Evolutionary conservation across 2,888 invertebrate genomes (phyloP).

Genomic region (Macaria liturata): DNA sequence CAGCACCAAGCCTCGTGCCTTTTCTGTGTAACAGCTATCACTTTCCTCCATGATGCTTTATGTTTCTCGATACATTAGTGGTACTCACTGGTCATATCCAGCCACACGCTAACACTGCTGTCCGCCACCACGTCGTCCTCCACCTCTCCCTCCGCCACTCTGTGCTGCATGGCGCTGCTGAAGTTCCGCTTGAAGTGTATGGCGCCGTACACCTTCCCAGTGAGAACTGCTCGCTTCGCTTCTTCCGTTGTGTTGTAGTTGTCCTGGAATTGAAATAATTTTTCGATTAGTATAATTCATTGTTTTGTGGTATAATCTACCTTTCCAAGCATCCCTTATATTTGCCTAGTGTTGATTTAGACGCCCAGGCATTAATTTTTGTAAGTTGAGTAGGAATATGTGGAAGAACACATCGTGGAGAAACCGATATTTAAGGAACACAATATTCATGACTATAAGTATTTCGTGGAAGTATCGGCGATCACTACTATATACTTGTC

Average conservation of each 20-base stretch:
- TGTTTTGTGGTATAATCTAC: no score
- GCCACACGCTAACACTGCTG: constrained; percentile 86
- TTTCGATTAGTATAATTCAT: no score
- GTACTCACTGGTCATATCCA: constrained; percentile 89
- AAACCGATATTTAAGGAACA: no score
- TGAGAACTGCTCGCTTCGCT: constrained; percentile 55
- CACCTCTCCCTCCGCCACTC: constrained; percentile 83
- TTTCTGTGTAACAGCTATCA: constrained; percentile 38
- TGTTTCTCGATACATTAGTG: not conserved
- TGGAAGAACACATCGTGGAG: no score
- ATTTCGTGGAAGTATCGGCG: no score
- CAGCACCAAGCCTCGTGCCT: constrained; percentile 86
- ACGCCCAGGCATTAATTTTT: no score
- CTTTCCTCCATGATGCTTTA: not conserved
- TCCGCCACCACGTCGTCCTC: constrained; percentile 79
- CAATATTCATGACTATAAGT: no score
- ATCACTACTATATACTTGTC: no score
- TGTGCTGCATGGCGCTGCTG: constrained; percentile 83
- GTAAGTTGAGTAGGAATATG: no score
- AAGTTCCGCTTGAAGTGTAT: constrained; percentile 89
- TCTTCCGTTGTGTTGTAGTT: constrained; percentile 57
- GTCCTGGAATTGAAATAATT: constrained; percentile 43
- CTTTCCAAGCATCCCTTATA: no score
- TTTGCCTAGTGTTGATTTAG: no score
- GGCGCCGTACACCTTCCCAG: constrained; percentile 70